Conservation (phyloP, 2,797 vertebrate species). For the Pantherophis alleghaniensis region DNA sequence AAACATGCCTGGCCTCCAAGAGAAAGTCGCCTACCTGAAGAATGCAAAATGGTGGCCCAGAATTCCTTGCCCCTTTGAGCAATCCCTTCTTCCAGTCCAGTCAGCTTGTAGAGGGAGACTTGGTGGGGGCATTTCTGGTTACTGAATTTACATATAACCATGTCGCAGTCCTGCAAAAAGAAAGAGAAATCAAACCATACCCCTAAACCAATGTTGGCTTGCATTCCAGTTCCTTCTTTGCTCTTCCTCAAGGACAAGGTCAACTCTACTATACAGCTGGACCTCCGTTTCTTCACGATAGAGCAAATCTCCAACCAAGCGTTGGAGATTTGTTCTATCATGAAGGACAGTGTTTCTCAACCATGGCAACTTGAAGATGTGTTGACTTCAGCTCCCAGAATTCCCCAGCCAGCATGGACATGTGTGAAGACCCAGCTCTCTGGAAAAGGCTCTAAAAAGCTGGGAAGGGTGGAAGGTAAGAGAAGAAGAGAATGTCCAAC, state of each 20-base stretch:
- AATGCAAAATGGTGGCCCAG: slow-evolving; percentile 82
- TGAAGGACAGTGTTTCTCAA: neutral
- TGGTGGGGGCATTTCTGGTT: slow-evolving; percentile 79
- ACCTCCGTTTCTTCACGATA: neutral
- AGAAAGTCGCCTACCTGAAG: slow-evolving; percentile 70
- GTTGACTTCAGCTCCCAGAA: neutral
- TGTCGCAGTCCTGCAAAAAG: slow-evolving; percentile 75
- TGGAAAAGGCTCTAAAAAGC: too few relatives aligned
- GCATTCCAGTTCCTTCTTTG: too few relatives aligned
- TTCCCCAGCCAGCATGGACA: neutral
- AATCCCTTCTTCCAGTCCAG: slow-evolving; percentile 70
- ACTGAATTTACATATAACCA: slow-evolving; percentile 82
- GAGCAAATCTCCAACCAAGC: neutral
- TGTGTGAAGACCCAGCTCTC: too few relatives aligned
- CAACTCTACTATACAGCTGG: neutral
- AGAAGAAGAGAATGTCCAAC: too few relatives aligned
- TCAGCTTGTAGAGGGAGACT: slow-evolving; percentile 78
- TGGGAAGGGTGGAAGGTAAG: too few relatives aligned
- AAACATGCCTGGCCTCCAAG: neutral
- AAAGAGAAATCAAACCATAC: neutral
- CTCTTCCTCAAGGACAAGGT: neutral
- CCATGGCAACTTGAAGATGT: neutral
- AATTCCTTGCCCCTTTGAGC: slow-evolving; percentile 74
- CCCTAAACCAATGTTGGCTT: neutral
- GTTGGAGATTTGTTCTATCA: too few relatives aligned